These are phyloP conservation scores for Wasmannia auropunctata DNA, from an alignment of 1,140 invertebrate species.

Conservation along the genomic window DNA sequence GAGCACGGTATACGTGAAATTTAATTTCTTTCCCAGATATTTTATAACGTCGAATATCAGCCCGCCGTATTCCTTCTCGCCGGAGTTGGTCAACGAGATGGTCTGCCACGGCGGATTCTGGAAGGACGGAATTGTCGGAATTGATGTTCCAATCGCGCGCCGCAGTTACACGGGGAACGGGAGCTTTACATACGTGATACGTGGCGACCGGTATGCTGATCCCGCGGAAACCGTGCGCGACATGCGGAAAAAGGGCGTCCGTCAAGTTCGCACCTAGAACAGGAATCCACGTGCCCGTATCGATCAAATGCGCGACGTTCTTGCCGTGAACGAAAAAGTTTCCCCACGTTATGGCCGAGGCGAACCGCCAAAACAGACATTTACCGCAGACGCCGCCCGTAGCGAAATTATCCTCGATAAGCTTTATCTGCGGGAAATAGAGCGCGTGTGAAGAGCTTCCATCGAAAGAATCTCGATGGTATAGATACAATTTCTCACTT, in stretches of 20 bases:
- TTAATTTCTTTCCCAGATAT: conserved; percentile 91
- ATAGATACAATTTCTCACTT: not conserved
- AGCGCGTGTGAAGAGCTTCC: not conserved
- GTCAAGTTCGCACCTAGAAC: conserved; percentile 88
- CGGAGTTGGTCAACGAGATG: conserved; percentile 86
- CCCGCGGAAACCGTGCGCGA: conserved; percentile 92
- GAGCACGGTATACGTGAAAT: conserved; percentile 90
- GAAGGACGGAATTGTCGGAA: not conserved
- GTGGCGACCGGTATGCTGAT: conserved; percentile 89
- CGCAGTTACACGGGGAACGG: not conserved
- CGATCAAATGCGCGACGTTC: conserved; percentile 83
- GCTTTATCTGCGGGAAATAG: conserved; percentile 28
- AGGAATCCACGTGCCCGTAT: conserved; percentile 91
- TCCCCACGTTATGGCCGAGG: conserved; percentile 90
- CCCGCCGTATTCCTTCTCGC: conserved; percentile 87
- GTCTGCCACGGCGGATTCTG: conserved; percentile 95
- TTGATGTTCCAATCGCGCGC: not conserved
- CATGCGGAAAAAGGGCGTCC: conserved; percentile 92
- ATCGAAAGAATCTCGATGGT: not conserved
- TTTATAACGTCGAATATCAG: conserved; percentile 93
- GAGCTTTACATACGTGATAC: conserved; percentile 87
- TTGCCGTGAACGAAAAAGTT: conserved; percentile 75
- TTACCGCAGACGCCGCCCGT: conserved; percentile 85
- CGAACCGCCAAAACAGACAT: conserved; percentile 88
- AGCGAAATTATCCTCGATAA: not conserved